Conservation (phyloP, 1,140 invertebrate species). For the Tribolium castaneum region DNA sequence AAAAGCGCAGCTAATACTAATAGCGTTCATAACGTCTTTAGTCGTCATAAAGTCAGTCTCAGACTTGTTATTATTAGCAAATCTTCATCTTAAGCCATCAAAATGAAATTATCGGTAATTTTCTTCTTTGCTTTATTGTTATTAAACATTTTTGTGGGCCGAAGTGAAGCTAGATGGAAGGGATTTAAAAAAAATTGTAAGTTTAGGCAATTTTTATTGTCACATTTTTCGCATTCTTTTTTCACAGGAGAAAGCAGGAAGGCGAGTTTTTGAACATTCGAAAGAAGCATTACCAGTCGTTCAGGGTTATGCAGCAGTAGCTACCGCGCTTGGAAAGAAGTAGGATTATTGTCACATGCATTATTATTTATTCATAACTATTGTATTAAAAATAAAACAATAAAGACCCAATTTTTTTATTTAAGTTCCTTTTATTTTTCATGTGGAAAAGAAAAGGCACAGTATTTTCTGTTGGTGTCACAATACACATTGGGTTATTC, state of each 20-base stretch:
- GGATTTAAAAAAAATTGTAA: conserved; percentile 46
- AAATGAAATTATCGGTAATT: conserved; percentile 47
- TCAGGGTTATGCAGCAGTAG: conserved; percentile 49
- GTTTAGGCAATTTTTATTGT: neutral
- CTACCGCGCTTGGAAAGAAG: conserved; percentile 9
- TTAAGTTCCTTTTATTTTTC: too few relatives aligned
- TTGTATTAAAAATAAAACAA: too few relatives aligned
- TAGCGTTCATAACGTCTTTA: too few relatives aligned
- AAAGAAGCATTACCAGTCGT: conserved; percentile 52
- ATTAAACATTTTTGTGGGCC: conserved; percentile 8
- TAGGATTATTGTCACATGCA: too few relatives aligned
- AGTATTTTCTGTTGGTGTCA: too few relatives aligned
- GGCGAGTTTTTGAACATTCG: conserved; percentile 49
- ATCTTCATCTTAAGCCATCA: neutral
- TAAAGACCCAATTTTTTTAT: too few relatives aligned
- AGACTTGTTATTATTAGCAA: neutral
- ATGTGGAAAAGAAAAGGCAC: too few relatives aligned
- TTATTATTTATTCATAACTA: too few relatives aligned
- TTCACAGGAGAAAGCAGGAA: conserved; percentile 53
- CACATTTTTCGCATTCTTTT: neutral
- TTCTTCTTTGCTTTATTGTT: conserved; percentile 26
- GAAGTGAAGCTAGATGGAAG: conserved; percentile 45
- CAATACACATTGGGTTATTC: too few relatives aligned
- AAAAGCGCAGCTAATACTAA: too few relatives aligned
- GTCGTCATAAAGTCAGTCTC: too few relatives aligned